Evolutionary conservation across 2,797 vertebrate species (phyloP).

Genomic region (Menidia menidia): DNA sequence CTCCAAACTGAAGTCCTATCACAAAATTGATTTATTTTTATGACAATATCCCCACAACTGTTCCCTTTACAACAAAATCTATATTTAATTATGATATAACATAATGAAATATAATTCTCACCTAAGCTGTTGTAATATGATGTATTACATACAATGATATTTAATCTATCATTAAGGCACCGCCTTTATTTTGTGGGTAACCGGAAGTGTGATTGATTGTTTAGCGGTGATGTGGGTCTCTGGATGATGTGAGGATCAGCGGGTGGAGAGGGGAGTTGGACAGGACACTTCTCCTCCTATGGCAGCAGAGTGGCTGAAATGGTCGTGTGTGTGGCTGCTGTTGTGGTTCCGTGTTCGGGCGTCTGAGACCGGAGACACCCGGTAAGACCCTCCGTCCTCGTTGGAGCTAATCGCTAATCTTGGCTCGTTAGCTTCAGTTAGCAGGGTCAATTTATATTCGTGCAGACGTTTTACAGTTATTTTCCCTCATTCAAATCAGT

Average conservation of each 20-base stretch:
- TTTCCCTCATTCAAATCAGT: no score
- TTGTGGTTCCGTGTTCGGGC: slow-evolving; percentile 51
- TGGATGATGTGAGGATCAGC: slow-evolving; percentile 20
- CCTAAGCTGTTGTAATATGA: no score
- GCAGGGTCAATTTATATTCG: background rate
- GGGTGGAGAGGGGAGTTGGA: slow-evolving; percentile 10
- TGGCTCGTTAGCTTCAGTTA: slow-evolving; percentile 33
- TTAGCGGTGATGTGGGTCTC: no score
- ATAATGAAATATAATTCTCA: no score
- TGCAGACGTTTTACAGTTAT: background rate
- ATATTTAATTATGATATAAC: no score
- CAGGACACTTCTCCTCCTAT: slow-evolving; percentile 49
- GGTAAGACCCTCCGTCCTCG: slow-evolving; percentile 66
- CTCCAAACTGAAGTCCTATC: no score
- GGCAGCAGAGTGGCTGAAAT: slow-evolving; percentile 62
- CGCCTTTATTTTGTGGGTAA: slow-evolving; percentile 36
- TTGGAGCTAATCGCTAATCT: slow-evolving; percentile 6
- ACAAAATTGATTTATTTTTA: no score
- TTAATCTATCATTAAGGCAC: no score
- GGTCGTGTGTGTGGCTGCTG: slow-evolving; percentile 49
- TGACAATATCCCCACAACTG: no score
- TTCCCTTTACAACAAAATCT: no score
- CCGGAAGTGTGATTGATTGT: slow-evolving; percentile 7
- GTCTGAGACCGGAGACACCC: slow-evolving; percentile 33
- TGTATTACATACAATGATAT: no score